Percentiles rank a stretch among this genome's conserved stretches.
phyloP scores from a whole-genome alignment of 2,113 vertebrate genomes.

The Cichladusa arquata region DNA sequence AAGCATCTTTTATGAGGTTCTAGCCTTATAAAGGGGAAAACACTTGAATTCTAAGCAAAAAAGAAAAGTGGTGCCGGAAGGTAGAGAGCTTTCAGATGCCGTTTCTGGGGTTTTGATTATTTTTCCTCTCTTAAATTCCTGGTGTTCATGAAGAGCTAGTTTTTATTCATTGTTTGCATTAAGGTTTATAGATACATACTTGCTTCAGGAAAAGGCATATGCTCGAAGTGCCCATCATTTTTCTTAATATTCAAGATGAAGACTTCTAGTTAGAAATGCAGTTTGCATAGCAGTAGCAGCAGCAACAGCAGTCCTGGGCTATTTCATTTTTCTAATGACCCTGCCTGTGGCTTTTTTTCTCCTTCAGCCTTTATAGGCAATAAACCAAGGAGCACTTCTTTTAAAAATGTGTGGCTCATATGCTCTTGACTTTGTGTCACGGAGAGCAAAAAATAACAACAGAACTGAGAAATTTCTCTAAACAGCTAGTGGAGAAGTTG shows the following conservation, averaged over 20 bases:
- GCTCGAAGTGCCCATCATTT: background rate
- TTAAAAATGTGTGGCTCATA: background rate
- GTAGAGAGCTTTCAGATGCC: background rate
- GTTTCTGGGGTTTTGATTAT: background rate
- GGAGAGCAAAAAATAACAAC: background rate
- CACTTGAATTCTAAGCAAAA: background rate
- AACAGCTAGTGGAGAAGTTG: background rate
- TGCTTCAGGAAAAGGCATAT: background rate
- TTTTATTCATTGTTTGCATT: conserved; percentile 42
- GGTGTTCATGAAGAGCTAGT: background rate
- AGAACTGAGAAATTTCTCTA: background rate
- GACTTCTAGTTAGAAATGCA: background rate
- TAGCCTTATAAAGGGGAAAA: background rate
- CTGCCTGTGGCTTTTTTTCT: background rate
- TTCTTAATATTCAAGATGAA: background rate
- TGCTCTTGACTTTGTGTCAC: background rate
- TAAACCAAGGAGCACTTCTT: background rate
- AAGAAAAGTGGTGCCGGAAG: background rate
- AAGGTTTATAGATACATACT: conserved; percentile 2
- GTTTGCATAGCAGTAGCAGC: background rate
- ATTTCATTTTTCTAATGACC: background rate
- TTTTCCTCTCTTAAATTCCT: conserved; percentile 21
- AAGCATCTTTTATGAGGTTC: background rate
- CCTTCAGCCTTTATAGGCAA: background rate
- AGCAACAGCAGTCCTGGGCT: background rate